A percentile compares a stretch with the other conserved stretches of the same genome.
These are phyloP conservation scores for Brachystomella parvula DNA, from an alignment of 1,140 invertebrate genomes.

Conservation along the genomic window DNA sequence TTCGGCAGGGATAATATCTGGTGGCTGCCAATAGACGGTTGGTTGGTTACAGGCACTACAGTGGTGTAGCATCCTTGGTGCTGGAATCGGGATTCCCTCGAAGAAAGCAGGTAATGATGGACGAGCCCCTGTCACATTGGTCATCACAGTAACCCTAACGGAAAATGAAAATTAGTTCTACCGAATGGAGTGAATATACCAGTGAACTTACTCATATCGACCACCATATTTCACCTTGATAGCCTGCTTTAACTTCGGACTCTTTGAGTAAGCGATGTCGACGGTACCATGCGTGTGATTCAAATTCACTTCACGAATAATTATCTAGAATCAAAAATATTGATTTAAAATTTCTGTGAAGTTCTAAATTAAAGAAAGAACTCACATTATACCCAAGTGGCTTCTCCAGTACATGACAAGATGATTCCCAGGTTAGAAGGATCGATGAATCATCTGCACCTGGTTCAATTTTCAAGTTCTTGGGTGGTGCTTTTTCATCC, in stretches of 20 bases:
- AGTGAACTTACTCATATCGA: conserved; percentile 20
- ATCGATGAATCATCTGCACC: conserved; percentile 24
- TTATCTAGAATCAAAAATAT: conserved; percentile 15
- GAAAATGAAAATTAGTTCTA: conserved; percentile 7
- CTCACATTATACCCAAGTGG: conserved; percentile 41
- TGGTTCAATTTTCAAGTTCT: conserved; percentile 20
- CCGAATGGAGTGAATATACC: not conserved
- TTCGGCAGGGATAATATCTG: conserved; percentile 16
- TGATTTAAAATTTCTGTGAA: not conserved
- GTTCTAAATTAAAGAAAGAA: not conserved
- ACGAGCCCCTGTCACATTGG: conserved; percentile 45
- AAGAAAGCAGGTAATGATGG: conserved; percentile 46
- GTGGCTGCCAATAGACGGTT: conserved; percentile 21
- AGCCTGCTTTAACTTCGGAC: not conserved
- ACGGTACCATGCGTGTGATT: not conserved
- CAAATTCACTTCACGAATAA: conserved; percentile 1
- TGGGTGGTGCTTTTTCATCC: conserved; percentile 33
- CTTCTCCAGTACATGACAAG: conserved; percentile 30
- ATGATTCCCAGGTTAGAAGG: conserved; percentile 38
- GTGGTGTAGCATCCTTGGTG: conserved; percentile 57
- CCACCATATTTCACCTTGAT: conserved; percentile 21
- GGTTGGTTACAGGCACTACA: conserved; percentile 46
- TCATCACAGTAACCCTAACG: conserved; percentile 44
- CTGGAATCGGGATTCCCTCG: conserved; percentile 50
- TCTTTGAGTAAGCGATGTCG: conserved; percentile 18